Evolutionary conservation across 1,140 invertebrate genomes (phyloP), one percentile per base, ranked within the genome.

Genomic region (Temnothorax nylanderi): DNA sequence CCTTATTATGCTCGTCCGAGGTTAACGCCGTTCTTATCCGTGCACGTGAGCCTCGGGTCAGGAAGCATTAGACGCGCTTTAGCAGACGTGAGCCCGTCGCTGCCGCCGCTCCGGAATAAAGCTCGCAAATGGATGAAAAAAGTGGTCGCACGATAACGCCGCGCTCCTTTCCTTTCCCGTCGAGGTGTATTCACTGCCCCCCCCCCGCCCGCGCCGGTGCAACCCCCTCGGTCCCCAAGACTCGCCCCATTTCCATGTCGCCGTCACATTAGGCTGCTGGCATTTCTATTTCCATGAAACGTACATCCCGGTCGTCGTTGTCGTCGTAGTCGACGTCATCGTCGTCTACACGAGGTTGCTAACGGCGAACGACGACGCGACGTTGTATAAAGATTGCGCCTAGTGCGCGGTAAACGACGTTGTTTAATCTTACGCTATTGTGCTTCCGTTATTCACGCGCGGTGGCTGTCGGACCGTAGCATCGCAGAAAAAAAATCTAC

Each of bases 61-160:
- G 84, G 85, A 87, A 77, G 88, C 88, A 82, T 90, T 89, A 87
- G 85, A 86, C 54, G 51, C 47, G 51, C 80, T 56, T 64, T 85
- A 84, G 41, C 80, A 84, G 44, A 84, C 56, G 58, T 58, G 74
- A 78, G 49, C 74, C 47, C 74, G 62, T 54, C 80, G 41, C 34
- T 16, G 54, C 54, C 41, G 6, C 8, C n/a, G 87, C 32, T 49
- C 6, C 41, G 60, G 88, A 88, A 87, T 90, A 88, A 92, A 87
- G 88, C 89, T 91, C 58, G 92, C 88, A 92, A 93, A 93, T 92
- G 93, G 90, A 74, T 80, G 90, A 90, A 93, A 93, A 91, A 93
- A 93, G 88, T 85, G 89, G 87, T 81, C n/a, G 47, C 80, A 65
- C 89, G 92, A 93, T 93, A 93, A 91, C 87, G 87, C 75, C 75